These are phyloP conservation scores for Tenualosa thibaudeaui DNA, from an alignment of 2,797 vertebrate species.

Conservation along the genomic window DNA sequence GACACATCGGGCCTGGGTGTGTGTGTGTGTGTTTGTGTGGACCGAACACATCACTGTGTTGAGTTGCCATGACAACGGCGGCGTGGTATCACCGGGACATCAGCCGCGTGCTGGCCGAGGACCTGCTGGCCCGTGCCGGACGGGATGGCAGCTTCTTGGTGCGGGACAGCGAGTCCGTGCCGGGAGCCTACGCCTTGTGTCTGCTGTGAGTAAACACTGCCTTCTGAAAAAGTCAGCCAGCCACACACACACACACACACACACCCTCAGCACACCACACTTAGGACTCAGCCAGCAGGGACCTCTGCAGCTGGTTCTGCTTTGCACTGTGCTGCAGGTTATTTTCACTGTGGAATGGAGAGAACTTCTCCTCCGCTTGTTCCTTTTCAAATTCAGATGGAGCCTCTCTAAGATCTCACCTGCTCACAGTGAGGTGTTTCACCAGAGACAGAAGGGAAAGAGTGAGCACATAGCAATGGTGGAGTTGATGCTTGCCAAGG, in stretches of 20 bases:
- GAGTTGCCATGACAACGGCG: conserved; percentile 66
- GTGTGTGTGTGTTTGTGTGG: background rate
- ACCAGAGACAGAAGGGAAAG: background rate
- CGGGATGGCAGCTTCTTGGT: conserved; percentile 86
- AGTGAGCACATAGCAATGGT: background rate
- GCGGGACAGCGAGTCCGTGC: conserved; percentile 89
- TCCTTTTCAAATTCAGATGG: background rate
- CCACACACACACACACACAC: conserved; percentile 28
- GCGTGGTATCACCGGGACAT: conserved; percentile 88
- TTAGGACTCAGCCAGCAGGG: background rate
- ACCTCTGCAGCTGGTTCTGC: background rate
- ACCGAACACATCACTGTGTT: background rate
- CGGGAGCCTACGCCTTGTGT: conserved; percentile 86
- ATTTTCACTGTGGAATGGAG: background rate
- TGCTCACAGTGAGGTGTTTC: background rate
- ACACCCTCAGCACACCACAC: conserved; percentile 28
- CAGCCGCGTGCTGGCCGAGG: conserved; percentile 84
- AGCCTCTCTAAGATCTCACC: background rate
- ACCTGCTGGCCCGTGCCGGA: conserved; percentile 81
- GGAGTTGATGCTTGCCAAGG: background rate
- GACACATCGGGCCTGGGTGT: background rate
- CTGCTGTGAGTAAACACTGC: conserved; percentile 79
- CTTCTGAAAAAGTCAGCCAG: background rate
- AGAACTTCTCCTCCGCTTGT: background rate
- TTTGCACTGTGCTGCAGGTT: conserved; percentile 2